A percentile compares a stretch with the other conserved stretches of the same genome.
These are phyloP conservation scores for Callipepla californica DNA, from an alignment of 2,113 vertebrate species.

Conservation along the genomic window DNA sequence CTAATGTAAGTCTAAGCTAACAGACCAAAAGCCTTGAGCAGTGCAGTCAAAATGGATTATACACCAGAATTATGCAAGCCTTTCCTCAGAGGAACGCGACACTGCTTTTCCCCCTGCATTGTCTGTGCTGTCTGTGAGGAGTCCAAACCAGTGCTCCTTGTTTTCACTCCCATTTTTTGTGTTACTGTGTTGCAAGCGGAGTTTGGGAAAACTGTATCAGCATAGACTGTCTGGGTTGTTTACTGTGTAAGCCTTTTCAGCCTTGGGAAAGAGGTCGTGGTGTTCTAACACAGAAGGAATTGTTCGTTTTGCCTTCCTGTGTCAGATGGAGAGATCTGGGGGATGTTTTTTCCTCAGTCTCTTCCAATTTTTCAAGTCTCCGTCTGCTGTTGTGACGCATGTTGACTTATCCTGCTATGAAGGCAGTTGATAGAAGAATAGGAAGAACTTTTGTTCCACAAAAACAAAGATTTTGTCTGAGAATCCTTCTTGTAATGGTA, in stretches of 20 bases:
- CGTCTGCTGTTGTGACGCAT: neutral
- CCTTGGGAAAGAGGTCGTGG: neutral
- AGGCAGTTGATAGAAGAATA: neutral
- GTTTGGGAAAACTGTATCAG: neutral
- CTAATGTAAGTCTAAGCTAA: constrained; percentile 85
- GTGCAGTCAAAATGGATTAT: neutral
- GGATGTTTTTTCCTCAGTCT: neutral
- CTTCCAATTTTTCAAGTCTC: neutral
- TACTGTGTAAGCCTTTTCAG: neutral
- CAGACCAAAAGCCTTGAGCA: neutral
- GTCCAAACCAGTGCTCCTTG: neutral
- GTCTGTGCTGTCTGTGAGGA: neutral
- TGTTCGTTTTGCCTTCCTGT: neutral
- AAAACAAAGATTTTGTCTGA: neutral
- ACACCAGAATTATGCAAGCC: neutral
- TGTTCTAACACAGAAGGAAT: neutral
- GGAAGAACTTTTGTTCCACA: neutral
- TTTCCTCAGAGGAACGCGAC: neutral
- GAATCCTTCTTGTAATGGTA: neutral
- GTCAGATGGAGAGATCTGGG: neutral
- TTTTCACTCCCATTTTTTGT: neutral
- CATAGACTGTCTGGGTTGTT: neutral
- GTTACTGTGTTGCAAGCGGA: neutral
- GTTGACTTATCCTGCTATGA: neutral
- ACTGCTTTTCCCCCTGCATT: neutral